Percentiles rank a stretch among this genome's conserved stretches.
Conservation (phyloP, 2,888 invertebrate genomes). For the Parascotia fuliginaria region DNA sequence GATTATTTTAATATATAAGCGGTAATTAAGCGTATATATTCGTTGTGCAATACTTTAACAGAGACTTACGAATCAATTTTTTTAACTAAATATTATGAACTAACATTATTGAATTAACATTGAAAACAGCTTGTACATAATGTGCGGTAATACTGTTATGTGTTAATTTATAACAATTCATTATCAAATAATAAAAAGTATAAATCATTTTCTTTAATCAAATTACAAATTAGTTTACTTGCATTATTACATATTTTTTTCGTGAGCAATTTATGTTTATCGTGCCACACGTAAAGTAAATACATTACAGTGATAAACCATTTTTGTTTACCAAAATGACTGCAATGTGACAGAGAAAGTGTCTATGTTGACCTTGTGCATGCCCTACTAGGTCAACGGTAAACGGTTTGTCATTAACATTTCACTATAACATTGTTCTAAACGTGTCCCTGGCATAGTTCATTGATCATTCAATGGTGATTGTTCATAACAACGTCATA, state of each 20-base stretch:
- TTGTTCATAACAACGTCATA: slow-evolving; percentile 1
- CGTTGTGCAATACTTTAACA: no score
- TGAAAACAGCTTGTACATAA: no score
- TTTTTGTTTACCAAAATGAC: slow-evolving; percentile 1
- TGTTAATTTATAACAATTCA: no score
- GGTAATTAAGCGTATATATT: no score
- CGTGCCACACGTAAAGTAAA: background rate
- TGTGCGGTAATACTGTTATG: no score
- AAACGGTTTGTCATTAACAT: slow-evolving; percentile 27
- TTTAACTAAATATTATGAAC: no score
- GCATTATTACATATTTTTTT: background rate
- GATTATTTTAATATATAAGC: no score
- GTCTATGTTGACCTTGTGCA: slow-evolving; percentile 26
- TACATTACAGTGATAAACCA: background rate
- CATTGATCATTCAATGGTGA: slow-evolving; percentile 28
- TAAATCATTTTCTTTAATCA: no score
- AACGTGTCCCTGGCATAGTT: slow-evolving; percentile 39
- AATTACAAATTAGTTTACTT: background rate
- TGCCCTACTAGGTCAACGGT: slow-evolving; percentile 29
- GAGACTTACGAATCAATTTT: no score
- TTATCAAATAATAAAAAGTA: no score
- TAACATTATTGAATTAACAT: no score
- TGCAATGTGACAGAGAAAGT: slow-evolving; percentile 35
- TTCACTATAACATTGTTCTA: slow-evolving; percentile 29
- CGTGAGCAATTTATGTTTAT: background rate